phyloP scores from a whole-genome alignment of 2,888 invertebrate genomes.

The Nephrotoma appendiculata region DNA sequence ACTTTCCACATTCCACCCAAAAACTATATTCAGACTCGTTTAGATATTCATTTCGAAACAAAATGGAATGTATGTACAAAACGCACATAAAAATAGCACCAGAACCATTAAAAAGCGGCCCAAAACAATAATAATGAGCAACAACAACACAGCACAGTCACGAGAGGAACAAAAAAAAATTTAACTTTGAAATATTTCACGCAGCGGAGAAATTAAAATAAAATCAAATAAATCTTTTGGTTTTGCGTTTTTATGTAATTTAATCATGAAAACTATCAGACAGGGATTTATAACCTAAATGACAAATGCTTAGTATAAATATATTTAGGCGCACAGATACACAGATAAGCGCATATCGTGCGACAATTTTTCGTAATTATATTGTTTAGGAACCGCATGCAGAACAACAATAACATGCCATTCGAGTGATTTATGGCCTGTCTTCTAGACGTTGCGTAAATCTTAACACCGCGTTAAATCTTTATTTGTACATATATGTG shows the following conservation, averaged over 20 bases:
- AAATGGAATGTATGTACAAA: background rate
- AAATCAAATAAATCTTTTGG: background rate
- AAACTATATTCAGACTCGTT: background rate
- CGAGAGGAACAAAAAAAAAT: background rate
- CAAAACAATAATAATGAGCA: background rate
- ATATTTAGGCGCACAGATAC: background rate
- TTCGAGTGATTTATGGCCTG: background rate
- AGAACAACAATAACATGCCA: background rate
- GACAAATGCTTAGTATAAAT: background rate
- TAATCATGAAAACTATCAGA: background rate
- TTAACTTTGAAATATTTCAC: background rate
- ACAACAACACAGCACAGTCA: background rate
- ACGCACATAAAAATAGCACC: background rate
- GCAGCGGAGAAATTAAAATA: background rate
- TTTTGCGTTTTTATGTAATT: background rate
- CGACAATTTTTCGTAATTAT: background rate
- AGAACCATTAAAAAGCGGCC: background rate
- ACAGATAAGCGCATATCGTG: background rate
- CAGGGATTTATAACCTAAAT: background rate
- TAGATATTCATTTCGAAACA: background rate
- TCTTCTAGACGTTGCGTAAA: background rate
- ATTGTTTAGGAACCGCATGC: background rate
- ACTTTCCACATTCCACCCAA: background rate
- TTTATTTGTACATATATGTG: too few relatives aligned
- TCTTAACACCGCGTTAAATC: background rate